Conservation (phyloP, 2,797 vertebrate genomes). For the Pangasius larnaudii region DNA sequence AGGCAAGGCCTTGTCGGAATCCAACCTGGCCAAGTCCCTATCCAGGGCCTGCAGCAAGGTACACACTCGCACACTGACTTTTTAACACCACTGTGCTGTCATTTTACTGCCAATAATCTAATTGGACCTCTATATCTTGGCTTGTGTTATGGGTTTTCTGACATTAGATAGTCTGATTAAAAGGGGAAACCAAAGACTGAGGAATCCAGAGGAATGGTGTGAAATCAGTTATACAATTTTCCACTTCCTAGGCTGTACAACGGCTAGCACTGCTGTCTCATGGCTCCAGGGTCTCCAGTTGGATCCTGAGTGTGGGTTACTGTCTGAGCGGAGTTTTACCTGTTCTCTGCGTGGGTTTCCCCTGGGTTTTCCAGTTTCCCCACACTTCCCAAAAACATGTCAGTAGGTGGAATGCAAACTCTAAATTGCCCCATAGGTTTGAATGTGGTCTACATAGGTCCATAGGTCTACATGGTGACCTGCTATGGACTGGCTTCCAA, state of each 20-base stretch:
- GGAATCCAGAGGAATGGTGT: not conserved
- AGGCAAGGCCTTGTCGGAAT: conserved; percentile 95
- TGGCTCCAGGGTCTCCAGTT: not conserved
- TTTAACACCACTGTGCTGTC: not conserved
- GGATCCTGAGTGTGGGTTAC: not conserved
- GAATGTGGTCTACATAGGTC: not conserved
- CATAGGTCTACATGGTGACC: not conserved
- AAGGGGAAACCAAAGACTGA: not conserved
- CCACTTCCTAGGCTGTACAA: not conserved
- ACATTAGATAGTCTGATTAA: not conserved
- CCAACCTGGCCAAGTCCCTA: conserved; percentile 87
- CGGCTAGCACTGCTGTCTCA: not conserved
- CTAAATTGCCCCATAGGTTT: not conserved
- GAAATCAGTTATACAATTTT: not conserved
- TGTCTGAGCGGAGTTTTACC: not conserved
- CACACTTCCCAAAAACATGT: not conserved
- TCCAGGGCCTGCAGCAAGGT: conserved; percentile 97
- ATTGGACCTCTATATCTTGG: not conserved
- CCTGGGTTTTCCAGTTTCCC: not conserved
- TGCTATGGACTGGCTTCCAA: not conserved
- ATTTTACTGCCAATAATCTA: not conserved
- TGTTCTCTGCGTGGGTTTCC: not conserved
- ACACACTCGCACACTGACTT: conserved; percentile 49
- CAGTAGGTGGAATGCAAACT: not conserved
- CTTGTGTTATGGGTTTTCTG: not conserved